These are phyloP conservation scores for Diarsia rubi DNA, from an alignment of 2,888 invertebrate genomes.

Conservation along the genomic window DNA sequence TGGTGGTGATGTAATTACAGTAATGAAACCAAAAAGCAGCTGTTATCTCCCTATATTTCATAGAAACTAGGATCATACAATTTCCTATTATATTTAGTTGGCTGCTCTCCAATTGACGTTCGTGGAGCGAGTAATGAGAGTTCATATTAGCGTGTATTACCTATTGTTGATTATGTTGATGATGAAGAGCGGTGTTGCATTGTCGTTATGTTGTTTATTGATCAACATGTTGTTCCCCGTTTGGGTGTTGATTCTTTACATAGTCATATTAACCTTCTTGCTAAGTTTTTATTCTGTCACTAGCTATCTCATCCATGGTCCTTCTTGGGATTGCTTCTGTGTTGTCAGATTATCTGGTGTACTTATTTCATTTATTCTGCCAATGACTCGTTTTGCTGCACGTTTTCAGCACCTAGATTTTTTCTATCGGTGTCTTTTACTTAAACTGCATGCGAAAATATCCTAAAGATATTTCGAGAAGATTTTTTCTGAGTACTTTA, in stretches of 20 bases:
- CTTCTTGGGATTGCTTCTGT: background rate
- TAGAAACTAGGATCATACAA: constrained; percentile 6
- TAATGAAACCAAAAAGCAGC: constrained; percentile 21
- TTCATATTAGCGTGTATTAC: background rate
- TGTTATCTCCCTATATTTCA: constrained; percentile 27
- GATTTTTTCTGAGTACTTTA: background rate
- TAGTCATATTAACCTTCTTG: background rate
- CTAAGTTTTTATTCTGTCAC: background rate
- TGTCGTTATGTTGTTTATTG: background rate
- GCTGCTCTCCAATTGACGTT: constrained; percentile 26
- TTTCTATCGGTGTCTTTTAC: background rate
- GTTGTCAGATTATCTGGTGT: background rate
- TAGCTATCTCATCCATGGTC: too few species aligned
- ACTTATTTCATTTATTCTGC: background rate
- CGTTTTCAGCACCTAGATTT: background rate
- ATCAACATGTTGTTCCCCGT: constrained; percentile 18
- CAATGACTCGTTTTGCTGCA: background rate
- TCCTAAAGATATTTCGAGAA: background rate
- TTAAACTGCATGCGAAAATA: background rate
- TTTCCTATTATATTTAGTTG: constrained; percentile 29
- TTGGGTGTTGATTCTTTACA: background rate
- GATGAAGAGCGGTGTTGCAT: background rate
- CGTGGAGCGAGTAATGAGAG: background rate
- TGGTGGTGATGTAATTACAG: constrained; percentile 16
- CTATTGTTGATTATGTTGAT: constrained; percentile 19